phyloP scores from a whole-genome alignment of 2,888 invertebrate species.

The Sinhomidia bicolor region DNA sequence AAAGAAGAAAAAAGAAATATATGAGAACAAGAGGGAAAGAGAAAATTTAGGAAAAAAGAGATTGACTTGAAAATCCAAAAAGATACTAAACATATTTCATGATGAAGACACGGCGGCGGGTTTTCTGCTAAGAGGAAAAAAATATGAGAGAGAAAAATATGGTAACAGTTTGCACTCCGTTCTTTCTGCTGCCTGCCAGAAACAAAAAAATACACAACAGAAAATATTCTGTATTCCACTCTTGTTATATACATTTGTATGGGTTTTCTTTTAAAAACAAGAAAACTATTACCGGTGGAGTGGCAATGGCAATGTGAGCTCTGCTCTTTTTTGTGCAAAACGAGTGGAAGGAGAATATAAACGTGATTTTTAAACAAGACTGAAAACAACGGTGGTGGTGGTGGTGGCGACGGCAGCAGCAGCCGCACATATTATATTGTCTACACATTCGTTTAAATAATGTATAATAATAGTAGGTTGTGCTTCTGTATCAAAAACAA shows the following conservation, averaged over 20 bases:
- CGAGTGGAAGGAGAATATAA: neutral
- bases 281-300: neutral
- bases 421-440: neutral
- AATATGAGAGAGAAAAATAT: constrained; percentile 10
- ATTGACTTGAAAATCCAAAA: constrained; percentile 65
- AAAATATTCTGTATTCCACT: no score
- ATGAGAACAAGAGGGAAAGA: constrained; percentile 9
- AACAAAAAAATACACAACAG: neutral
- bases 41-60: constrained; percentile 40
- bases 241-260: neutral
- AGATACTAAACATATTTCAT: constrained; percentile 67
- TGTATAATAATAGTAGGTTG: constrained; percentile 56
- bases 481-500: constrained; percentile 4
- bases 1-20: constrained; percentile 21
- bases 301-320: constrained; percentile 3
- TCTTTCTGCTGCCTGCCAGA: neutral
- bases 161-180: constrained; percentile 28
- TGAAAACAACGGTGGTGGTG: no score
- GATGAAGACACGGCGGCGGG: constrained; percentile 19
- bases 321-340: neutral
- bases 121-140: neutral
- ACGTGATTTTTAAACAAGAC: constrained; percentile 10
- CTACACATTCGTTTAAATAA: constrained; percentile 46
- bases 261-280: neutral
- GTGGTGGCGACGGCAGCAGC: no score